These are phyloP conservation scores for Botia kubotai DNA, from an alignment of 2,797 vertebrate species.

Conservation along the genomic window DNA sequence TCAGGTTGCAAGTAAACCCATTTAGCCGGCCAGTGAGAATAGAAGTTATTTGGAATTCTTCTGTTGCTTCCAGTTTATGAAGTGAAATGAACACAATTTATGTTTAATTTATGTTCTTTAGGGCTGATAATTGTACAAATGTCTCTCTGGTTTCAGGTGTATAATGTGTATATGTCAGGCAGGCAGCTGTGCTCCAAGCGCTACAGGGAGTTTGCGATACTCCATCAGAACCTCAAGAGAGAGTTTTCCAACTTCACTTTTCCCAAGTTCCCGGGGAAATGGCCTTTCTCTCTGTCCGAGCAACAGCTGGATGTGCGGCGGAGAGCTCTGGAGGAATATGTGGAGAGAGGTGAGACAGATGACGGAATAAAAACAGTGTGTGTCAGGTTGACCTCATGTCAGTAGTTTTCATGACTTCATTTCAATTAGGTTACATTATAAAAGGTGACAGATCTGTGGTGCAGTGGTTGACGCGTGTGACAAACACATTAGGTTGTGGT, in stretches of 20 bases:
- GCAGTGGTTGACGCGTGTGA: too few species aligned
- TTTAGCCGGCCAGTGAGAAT: background rate
- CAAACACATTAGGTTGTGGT: too few species aligned
- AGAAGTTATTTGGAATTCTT: too few species aligned
- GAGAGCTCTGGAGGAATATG: slow-evolving; percentile 92
- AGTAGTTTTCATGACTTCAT: too few species aligned
- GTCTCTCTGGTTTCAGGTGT: slow-evolving; percentile 78
- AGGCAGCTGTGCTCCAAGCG: slow-evolving; percentile 94
- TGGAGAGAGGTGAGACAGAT: slow-evolving; percentile 75
- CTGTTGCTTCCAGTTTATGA: background rate
- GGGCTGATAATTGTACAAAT: background rate
- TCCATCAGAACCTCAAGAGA: slow-evolving; percentile 94
- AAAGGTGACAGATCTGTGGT: too few species aligned
- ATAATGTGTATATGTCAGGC: slow-evolving; percentile 96
- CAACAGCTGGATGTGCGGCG: slow-evolving; percentile 93
- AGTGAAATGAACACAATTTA: background rate
- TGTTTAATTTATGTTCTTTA: too few species aligned
- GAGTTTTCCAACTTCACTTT: slow-evolving; percentile 95
- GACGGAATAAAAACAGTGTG: too few species aligned
- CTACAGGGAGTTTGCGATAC: slow-evolving; percentile 93
- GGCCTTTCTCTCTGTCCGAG: slow-evolving; percentile 95
- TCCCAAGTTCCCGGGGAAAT: slow-evolving; percentile 93
- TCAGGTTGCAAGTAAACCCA: background rate
- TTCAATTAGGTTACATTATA: too few species aligned
- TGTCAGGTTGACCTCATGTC: too few species aligned